Base-by-base conservation (phyloP, 2,113 vertebrate species). In the Tetrao urogallus region DNA sequence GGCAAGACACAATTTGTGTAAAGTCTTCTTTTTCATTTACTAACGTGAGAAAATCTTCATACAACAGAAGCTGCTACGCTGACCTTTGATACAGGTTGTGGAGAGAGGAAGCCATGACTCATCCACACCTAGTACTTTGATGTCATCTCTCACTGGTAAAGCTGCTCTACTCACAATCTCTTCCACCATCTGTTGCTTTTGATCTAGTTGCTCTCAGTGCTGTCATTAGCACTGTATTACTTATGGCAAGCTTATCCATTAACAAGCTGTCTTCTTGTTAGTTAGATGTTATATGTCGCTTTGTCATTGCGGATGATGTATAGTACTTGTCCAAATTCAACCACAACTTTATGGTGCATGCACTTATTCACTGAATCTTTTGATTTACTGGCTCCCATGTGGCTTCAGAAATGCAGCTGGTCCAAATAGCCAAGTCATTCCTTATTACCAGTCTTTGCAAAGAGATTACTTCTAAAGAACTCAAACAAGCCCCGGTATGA, bases 121-220 rank as follows among this genome's bases (percentile, higher is more conserved):
- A 91, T 74, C 20, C 82, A 67, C 30, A 73, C 8, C n/a, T 22
- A 76, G 16, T 19, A 64, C 48, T 85, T 58, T 70, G 69, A 58
- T 80, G 75, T 75, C 75, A 45, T 80, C 40, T 74, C 69, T 88
- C 78, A 45, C 63, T 8, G 1, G 34, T 48, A 81, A 86, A 65
- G 36, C 91, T 85, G 43, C 86, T 80, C 47, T 69, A 36, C 80
- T 69, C 42, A 43, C 74, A 92, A 84, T 74, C 67, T 89, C 63
- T 79, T 75, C 32, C 57, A 89, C 86, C 74, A 85, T 85, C 86
- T 89, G 74, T 70, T 92, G 63, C 80, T 85, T 92, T 85, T 89
- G 86, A 85, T 89, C 50, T 85, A 70, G 11, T 63, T 75, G 36
- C 42, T 79, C 84, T 80, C 75, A 40, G 56, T 74, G 36, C 74